A percentile compares a stretch with the other conserved stretches of the same genome.
phyloP scores from a whole-genome alignment of 30 jellyfish, hydroid and myxozoan genomes.

The Sanderia malayensis region DNA sequence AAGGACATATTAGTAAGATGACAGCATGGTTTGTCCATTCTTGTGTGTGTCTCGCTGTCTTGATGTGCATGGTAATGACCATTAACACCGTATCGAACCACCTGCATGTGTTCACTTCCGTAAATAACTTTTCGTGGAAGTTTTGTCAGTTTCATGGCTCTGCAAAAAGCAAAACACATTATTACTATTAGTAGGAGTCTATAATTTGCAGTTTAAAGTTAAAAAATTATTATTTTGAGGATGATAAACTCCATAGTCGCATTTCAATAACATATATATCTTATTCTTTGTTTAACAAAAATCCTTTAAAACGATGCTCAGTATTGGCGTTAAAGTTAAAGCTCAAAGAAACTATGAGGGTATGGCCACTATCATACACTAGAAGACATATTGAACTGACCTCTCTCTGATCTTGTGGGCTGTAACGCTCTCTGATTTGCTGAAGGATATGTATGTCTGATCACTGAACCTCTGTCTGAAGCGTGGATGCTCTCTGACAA shows the following conservation, averaged over 20 bases:
- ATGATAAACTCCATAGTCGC: not conserved
- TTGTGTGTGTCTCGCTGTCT: constrained; percentile 86
- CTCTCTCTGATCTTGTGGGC: constrained; percentile 47
- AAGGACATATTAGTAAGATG: constrained; percentile 65
- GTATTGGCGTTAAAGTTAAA: not conserved
- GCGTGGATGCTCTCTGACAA: constrained; percentile 85
- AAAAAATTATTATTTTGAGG: not conserved
- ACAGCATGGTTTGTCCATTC: constrained; percentile 94
- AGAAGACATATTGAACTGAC: constrained; percentile 18
- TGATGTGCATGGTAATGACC: constrained; percentile 99
- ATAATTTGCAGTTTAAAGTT: too few species aligned
- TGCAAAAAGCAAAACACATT: too few species aligned
- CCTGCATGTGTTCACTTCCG: constrained; percentile 87
- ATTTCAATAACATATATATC: not conserved
- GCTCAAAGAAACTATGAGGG: too few species aligned
- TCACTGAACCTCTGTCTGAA: constrained; percentile 81
- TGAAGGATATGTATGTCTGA: constrained; percentile 79
- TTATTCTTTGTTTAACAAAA: not conserved
- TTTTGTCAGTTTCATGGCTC: constrained; percentile 69
- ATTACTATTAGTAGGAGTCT: too few species aligned
- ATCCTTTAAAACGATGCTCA: not conserved
- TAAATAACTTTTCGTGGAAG: constrained; percentile 63
- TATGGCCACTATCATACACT: too few species aligned
- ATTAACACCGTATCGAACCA: constrained; percentile 62
- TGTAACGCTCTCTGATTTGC: constrained; percentile 31